Base-by-base conservation (phyloP, 2,888 invertebrate genomes). In the Dicyrtoma fusca region DNA sequence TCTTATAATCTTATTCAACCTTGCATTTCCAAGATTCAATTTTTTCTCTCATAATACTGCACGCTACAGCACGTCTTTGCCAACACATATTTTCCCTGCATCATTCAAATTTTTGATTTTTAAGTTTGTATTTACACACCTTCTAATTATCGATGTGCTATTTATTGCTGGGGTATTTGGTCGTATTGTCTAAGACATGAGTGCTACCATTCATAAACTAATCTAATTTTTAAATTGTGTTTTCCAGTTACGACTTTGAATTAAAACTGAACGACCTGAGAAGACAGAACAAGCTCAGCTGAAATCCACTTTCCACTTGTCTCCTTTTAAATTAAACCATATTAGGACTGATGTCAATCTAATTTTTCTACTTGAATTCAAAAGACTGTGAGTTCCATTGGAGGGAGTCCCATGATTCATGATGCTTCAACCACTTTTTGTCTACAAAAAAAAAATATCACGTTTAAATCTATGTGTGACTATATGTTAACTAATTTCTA, bases 251-350 rank as follows among this genome's bases (percentile, higher is more conserved):
- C 61, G 81, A 81, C 51, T 81, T 81, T 70, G 76, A 81, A 65
- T 69, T 81, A 47, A 82, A 81, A 76, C 79, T 82, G 23, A 75
- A 78, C 44, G 80, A 80, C 53, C 75, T 80, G 72, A 80, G 81
- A 44, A 42, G 62, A 23, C 71, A 71, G 26, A 71, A 71, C 45
- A 53, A 55, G 45, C 14, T 71, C 21, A 71, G 71, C 64, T 71
- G 63, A 63, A 51, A 49, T 26, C 34, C 34, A 34, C 3, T 34
- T 34, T 26, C 34, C 34, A 34, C 3, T 34, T 34, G 34, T 34
- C 34, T 34, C 8, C 34, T 3, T 34, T 34, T 34, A 34, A 34
- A 34, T 34, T 3, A 34, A 34, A 34, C 34, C 34, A 34, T 34
- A 34, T 34, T 34, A 5, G 34, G 34, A 34, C 34, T 34, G 34